Conservation (phyloP, 2,113 vertebrate species). For the Macquaria ambigua region DNA sequence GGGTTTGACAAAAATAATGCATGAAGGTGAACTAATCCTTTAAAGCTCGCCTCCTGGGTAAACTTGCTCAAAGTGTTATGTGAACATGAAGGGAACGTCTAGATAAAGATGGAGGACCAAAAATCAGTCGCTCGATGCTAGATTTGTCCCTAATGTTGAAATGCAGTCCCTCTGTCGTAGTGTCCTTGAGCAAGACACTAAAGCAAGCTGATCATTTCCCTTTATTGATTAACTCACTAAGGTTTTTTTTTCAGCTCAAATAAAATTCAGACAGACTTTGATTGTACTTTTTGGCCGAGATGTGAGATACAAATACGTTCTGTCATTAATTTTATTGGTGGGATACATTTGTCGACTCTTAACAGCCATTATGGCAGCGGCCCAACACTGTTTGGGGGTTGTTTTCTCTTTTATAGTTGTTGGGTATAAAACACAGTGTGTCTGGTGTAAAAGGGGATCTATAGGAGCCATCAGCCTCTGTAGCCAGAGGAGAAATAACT, state of each 20-base stretch:
- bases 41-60: constrained; percentile 1
- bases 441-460: background rate
- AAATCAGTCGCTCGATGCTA: background rate
- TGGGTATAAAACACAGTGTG: background rate
- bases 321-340: background rate
- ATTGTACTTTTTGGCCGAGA: background rate
- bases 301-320: background rate
- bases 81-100: background rate
- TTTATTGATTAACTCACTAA: background rate
- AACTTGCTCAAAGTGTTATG: background rate
- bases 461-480: background rate
- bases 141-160: background rate
- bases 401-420: constrained; percentile 1
- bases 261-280: background rate
- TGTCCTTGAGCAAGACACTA: background rate
- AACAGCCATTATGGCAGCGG: background rate
- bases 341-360: background rate
- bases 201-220: background rate
- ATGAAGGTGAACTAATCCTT: constrained; percentile 21
- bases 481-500: background rate
- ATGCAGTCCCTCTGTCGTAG: background rate
- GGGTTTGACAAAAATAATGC: background rate
- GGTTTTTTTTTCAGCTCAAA: background rate
- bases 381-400: background rate
- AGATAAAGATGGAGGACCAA: background rate